Percentiles rank a stretch among this genome's conserved stretches.
phyloP scores from a whole-genome alignment of 2,888 invertebrate species.

The Drosophila mimica region DNA sequence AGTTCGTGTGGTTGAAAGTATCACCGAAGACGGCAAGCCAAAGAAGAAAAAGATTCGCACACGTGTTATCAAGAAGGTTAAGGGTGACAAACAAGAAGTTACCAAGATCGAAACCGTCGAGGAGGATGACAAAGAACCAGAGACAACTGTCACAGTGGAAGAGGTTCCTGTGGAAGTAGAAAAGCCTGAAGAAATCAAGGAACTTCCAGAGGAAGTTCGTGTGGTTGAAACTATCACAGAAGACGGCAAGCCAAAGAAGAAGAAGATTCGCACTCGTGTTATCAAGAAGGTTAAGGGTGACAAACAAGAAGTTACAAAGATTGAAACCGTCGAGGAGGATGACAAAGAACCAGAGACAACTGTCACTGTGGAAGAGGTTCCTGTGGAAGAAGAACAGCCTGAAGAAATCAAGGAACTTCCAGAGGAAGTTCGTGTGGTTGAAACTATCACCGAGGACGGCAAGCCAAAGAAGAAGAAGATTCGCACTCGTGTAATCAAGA shows the following conservation, averaged over 20 bases:
- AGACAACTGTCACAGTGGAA: not conserved
- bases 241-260: conserved; percentile 3
- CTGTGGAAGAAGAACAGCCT: conserved; percentile 18
- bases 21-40: not conserved
- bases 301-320: conserved; percentile 39
- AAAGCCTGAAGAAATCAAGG: not conserved
- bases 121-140: not conserved
- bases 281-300: conserved; percentile 34
- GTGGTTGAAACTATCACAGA: not conserved
- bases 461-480: conserved; percentile 35
- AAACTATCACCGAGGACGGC: conserved; percentile 19
- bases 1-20: not conserved
- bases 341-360: conserved; percentile 29
- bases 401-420: conserved; percentile 24
- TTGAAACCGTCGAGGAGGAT: conserved; percentile 33
- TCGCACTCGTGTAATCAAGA: conserved; percentile 33
- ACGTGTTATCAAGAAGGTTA: not conserved
- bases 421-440: conserved; percentile 25
- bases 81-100: not conserved
- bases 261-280: conserved; percentile 31
- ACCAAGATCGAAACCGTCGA: conserved; percentile 4
- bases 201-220: conserved; percentile 3
- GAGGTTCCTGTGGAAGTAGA: not conserved
- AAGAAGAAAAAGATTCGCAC: conserved; percentile 3
- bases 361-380: conserved; percentile 25